Conservation (phyloP, 2,888 invertebrate species). For the Caenorhabditis panamensis region DNA sequence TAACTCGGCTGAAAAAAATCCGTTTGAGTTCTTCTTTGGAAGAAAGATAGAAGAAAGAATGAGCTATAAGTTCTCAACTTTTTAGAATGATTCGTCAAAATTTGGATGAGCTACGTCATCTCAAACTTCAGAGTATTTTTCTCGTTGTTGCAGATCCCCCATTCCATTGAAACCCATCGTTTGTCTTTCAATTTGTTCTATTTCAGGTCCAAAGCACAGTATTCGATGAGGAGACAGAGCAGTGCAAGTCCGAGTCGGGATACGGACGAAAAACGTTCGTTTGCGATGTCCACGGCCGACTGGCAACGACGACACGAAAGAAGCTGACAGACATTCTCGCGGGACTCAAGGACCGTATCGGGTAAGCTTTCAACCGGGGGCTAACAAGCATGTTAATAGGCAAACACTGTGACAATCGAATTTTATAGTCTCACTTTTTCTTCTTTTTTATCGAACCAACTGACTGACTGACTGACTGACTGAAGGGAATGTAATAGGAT, state of each 20-base stretch:
- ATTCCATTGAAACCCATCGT: no score
- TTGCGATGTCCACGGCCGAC: slow-evolving; percentile 67
- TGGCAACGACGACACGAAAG: slow-evolving; percentile 65
- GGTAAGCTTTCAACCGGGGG: slow-evolving; percentile 44
- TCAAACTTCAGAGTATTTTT: no score
- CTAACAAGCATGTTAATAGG: slow-evolving; percentile 13
- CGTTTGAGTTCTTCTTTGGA: no score
- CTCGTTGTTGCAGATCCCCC: no score
- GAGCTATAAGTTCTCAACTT: no score
- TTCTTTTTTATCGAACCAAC: slow-evolving; percentile 27
- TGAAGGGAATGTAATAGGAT: slow-evolving; percentile 52
- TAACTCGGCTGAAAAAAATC: no score
- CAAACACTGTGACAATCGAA: slow-evolving; percentile 7
- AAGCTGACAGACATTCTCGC: slow-evolving; percentile 68
- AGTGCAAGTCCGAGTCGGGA: slow-evolving; percentile 64
- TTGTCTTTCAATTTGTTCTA: no score
- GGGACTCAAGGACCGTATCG: slow-evolving; percentile 67
- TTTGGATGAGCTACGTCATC: no score
- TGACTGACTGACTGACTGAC: no score
- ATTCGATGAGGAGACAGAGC: slow-evolving; percentile 67
- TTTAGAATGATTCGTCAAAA: no score
- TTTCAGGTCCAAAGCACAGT: slow-evolving; percentile 46
- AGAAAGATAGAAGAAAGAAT: no score
- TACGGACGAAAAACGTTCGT: slow-evolving; percentile 70
- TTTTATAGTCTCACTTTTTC: slow-evolving; percentile 48